phyloP scores from a whole-genome alignment of 1,140 invertebrate genomes.

The Monochamus saltuarius region DNA sequence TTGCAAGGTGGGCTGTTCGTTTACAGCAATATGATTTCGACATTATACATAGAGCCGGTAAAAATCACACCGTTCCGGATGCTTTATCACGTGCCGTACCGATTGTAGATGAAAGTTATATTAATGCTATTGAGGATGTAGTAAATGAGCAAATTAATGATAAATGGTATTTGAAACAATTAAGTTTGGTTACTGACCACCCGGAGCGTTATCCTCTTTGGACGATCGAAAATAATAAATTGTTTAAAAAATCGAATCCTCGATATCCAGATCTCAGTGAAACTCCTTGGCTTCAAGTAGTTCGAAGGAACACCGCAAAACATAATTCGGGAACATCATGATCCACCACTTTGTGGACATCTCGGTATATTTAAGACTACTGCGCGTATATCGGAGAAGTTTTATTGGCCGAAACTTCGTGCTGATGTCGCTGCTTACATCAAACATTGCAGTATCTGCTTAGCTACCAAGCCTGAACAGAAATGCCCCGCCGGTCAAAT shows the following conservation, averaged over 20 bases:
- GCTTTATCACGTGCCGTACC: conserved; percentile 31
- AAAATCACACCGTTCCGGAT: conserved; percentile 43
- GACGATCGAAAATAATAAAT: too few relatives aligned
- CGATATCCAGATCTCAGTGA: not conserved
- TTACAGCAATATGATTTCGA: conserved; percentile 50
- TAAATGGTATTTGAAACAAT: not conserved
- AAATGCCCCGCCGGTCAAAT: conserved; percentile 16
- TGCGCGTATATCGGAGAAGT: conserved; percentile 1
- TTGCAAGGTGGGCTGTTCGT: conserved; percentile 50
- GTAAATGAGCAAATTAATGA: not conserved
- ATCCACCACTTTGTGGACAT: conserved; percentile 25
- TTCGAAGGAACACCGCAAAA: not conserved
- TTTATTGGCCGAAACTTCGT: conserved; percentile 25
- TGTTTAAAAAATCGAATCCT: too few relatives aligned
- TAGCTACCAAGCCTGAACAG: too few relatives aligned
- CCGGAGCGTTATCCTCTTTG: too few relatives aligned
- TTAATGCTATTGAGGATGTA: too few relatives aligned
- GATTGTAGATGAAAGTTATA: too few relatives aligned
- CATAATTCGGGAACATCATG: conserved; percentile 5
- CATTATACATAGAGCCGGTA: too few relatives aligned
- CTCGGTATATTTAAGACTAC: conserved; percentile 32
- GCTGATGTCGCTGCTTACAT: conserved; percentile 15
- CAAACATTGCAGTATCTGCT: conserved; percentile 2
- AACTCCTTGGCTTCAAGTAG: too few relatives aligned
- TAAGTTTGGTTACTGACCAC: not conserved